Percentiles rank a stretch among this genome's conserved stretches.
These are phyloP conservation scores for Hemicordylus capensis DNA, from an alignment of 2,113 vertebrate species.

Conservation along the genomic window DNA sequence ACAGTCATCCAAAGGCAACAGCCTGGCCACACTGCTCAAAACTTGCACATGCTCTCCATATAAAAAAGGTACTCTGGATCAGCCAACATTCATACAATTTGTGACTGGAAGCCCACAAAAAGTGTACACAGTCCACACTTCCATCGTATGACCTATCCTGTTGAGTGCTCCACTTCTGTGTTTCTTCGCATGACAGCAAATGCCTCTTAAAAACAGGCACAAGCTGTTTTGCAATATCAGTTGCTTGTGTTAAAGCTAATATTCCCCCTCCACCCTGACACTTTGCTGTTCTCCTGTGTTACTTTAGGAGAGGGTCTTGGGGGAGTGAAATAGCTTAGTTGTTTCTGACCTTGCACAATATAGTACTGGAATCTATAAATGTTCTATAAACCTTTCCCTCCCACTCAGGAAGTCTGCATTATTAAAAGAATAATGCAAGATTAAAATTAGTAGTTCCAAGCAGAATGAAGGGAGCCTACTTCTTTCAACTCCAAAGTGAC, in stretches of 20 bases:
- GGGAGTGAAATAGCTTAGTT: not conserved
- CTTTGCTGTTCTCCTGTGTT: not conserved
- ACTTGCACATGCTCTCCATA: not conserved
- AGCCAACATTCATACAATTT: not conserved
- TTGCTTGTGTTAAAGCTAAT: not conserved
- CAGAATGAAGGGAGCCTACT: no score
- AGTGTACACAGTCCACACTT: not conserved
- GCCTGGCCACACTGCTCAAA: not conserved
- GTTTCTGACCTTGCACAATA: not conserved
- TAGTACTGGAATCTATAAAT: not conserved
- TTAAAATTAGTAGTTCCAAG: no score
- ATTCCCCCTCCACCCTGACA: not conserved
- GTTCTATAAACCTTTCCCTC: no score
- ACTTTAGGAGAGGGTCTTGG: not conserved
- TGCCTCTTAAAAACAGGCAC: not conserved
- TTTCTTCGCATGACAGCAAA: not conserved
- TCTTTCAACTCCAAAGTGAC: no score
- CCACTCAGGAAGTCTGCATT: no score
- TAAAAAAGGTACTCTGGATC: not conserved
- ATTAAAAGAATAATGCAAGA: no score
- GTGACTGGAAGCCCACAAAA: not conserved
- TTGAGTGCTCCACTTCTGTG: not conserved
- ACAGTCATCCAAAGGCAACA: constrained; percentile 23
- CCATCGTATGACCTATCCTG: not conserved
- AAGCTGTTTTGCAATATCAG: not conserved